Evolutionary conservation across 2,113 vertebrate species (phyloP).

Genomic region (Coptodon rendalli): DNA sequence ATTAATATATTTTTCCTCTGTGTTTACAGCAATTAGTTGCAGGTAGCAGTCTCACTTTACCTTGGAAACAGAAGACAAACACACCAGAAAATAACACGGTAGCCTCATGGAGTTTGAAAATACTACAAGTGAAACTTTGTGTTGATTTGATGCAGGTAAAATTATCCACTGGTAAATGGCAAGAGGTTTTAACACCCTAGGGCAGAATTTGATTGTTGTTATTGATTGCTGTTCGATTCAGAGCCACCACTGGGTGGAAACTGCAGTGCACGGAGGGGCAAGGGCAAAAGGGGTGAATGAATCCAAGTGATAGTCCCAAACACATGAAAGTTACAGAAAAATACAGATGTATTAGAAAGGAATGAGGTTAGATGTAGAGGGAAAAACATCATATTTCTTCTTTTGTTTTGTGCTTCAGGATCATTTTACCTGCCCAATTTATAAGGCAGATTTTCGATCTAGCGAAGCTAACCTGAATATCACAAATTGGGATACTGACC

Average conservation of each 20-base stretch:
- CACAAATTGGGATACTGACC: not conserved
- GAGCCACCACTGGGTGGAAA: constrained; percentile 23
- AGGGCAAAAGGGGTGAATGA: constrained; percentile 10
- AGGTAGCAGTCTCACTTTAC: constrained; percentile 29
- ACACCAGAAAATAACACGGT: not conserved
- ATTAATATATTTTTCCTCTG: not conserved
- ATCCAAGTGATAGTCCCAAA: not conserved
- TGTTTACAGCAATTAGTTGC: not conserved
- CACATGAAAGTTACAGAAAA: not conserved
- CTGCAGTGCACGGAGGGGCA: not conserved
- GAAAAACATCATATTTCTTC: not conserved
- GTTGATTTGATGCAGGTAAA: constrained; percentile 28
- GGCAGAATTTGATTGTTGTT: constrained; percentile 54
- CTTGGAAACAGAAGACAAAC: not conserved
- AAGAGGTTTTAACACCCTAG: constrained; percentile 37
- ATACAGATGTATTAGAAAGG: not conserved
- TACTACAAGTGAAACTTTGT: not conserved
- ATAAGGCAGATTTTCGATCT: not conserved
- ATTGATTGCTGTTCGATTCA: constrained; percentile 54
- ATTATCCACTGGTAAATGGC: constrained; percentile 37
- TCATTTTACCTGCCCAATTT: not conserved
- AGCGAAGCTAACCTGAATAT: not conserved
- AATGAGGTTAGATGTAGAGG: not conserved
- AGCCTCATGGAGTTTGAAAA: constrained; percentile 5
- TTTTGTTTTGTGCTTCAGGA: not conserved